phyloP scores from a whole-genome alignment of 2,797 vertebrate genomes.

The Eulemur coronatus region DNA sequence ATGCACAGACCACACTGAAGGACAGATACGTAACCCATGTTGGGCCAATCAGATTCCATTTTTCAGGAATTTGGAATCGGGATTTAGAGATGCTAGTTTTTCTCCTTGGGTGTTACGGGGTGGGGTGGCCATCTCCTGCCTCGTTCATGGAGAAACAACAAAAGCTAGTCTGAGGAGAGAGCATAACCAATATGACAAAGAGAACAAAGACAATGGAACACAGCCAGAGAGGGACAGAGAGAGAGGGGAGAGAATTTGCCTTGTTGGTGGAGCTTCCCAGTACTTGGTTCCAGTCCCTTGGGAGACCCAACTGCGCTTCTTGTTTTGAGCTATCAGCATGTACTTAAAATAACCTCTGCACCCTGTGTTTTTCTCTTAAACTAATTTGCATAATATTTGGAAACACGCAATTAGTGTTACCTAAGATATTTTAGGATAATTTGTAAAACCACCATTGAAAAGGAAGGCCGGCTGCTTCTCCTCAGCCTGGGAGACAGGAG shows the following conservation, averaged over 20 bases:
- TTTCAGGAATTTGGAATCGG: neutral
- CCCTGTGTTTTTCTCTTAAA: neutral
- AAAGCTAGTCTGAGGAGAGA: neutral
- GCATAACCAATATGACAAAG: neutral
- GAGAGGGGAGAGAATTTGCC: neutral
- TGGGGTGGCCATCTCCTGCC: neutral
- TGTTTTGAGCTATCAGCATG: neutral
- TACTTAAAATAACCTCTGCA: neutral
- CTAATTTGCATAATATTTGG: neutral
- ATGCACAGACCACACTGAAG: neutral
- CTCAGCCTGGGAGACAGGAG: neutral
- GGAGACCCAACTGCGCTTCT: neutral
- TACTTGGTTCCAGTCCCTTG: neutral
- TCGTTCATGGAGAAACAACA: neutral
- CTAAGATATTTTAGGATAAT: neutral
- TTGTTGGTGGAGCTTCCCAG: neutral
- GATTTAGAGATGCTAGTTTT: neutral
- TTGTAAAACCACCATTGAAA: neutral
- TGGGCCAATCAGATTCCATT: neutral
- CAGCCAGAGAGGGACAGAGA: neutral
- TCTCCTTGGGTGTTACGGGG: neutral
- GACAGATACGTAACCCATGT: neutral
- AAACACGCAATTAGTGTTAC: neutral
- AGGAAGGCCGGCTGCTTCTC: neutral
- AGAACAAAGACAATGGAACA: neutral